Base-by-base conservation (phyloP, 2,113 vertebrate species). In the Nibea coibor region DNA sequence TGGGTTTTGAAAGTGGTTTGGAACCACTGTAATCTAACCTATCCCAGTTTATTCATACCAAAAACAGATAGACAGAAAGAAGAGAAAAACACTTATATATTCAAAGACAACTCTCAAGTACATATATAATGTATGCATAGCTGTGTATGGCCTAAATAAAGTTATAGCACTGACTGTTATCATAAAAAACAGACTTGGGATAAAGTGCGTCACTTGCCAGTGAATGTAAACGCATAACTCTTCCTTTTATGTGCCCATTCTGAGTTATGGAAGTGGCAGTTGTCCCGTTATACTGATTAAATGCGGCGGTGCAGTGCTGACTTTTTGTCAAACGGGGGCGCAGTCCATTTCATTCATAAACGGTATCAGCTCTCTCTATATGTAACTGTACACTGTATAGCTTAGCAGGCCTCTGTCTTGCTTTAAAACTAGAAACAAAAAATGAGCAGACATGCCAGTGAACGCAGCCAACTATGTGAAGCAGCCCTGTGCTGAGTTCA, bases 321-420 rank as follows among this genome's bases (percentile, higher is more conserved):
- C 66, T 42, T 75, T 73, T 11, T 35, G 63, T 53, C 91, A 31
- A 42, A 50, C 2, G 91, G 78, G 82, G 91, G 89, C 88, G 90
- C 90, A 76, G 61, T 79, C 10, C 9, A 11, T 20, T 75, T 75
- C 12, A 83, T 76, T 83, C 58, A 72, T 68, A 63, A 47, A n/a
- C 6, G 26, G 48, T 12, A 22, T 35, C 50, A 28, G 56, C 78
- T 65, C 7, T 14, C 63, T 53, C 4, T 71, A 2, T 71, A 2
- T 66, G 17, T 24, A 64, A 76, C 31, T 15, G 7, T 39, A 17
- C 0, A 11, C 20, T 28, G 47, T 74, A 10, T 42, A 83, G 67
- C 68, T 56, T 42, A 83, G 70, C 68, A 28, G 20, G 45, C 54
- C 31, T 19, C 9, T 43, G 45, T 10, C 6, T n/a, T 48, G 19